Evolutionary conservation across 2,113 vertebrate species (phyloP).

Genomic region (Tinamus guttatus): DNA sequence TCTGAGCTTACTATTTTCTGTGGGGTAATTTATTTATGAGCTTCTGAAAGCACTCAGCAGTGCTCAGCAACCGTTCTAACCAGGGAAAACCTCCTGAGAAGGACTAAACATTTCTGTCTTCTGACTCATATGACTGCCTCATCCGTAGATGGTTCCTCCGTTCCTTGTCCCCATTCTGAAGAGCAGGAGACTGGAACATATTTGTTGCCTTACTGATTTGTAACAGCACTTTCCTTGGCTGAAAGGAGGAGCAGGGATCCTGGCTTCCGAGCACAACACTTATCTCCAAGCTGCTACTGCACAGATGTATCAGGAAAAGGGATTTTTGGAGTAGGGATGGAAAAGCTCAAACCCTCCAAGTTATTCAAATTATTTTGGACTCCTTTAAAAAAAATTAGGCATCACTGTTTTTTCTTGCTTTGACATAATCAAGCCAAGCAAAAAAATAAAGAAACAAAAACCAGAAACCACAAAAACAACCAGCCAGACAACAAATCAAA

Average conservation of each 20-base stretch:
- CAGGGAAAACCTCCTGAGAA: conserved; percentile 36
- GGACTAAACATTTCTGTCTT: background rate
- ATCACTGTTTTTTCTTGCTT: background rate
- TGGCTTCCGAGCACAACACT: background rate
- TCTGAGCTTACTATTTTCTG: background rate
- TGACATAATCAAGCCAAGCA: background rate
- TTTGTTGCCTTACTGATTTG: conserved; percentile 1
- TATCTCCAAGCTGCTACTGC: conserved; percentile 24
- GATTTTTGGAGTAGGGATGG: background rate
- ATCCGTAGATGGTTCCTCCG: conserved; percentile 56
- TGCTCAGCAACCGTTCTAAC: background rate
- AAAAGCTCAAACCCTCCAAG: background rate
- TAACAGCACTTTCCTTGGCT: background rate
- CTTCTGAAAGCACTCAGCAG: background rate
- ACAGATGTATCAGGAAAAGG: background rate
- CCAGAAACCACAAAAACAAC: no score
- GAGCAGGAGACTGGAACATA: conserved; percentile 21
- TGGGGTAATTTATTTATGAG: background rate
- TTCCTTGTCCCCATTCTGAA: conserved; percentile 13
- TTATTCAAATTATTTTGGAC: background rate
- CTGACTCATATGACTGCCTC: conserved; percentile 42
- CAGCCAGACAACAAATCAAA: no score
- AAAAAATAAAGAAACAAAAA: background rate
- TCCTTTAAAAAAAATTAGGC: background rate
- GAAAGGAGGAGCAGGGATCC: background rate